These are phyloP conservation scores for Erebia palarica DNA, from an alignment of 2,888 invertebrate genomes.

Conservation along the genomic window DNA sequence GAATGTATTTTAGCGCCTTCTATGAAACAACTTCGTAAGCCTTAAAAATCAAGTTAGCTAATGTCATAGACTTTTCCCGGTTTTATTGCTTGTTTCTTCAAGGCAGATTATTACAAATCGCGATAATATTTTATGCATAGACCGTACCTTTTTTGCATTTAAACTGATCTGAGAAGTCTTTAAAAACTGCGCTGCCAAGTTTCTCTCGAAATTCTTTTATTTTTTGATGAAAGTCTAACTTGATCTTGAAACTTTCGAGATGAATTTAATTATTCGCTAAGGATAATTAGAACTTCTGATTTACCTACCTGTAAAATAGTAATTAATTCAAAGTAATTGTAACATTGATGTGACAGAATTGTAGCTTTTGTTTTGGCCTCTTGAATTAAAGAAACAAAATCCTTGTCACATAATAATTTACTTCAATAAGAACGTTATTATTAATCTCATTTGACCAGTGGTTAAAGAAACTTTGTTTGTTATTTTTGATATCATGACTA, in stretches of 20 bases:
- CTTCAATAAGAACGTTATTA: too few relatives aligned
- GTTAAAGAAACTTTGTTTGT: too few relatives aligned
- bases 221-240: constrained; percentile 21
- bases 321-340: constrained; percentile 8
- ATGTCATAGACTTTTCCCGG: too few relatives aligned
- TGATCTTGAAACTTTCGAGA: constrained; percentile 18
- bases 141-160: background rate
- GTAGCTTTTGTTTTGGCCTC: too few relatives aligned
- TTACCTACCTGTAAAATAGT: background rate
- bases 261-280: constrained; percentile 21
- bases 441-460: too few relatives aligned
- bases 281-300: constrained; percentile 4
- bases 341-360: too few relatives aligned
- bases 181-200: constrained; percentile 6
- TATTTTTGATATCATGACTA: too few relatives aligned
- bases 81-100: background rate
- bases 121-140: background rate
- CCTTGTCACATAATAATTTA: too few relatives aligned
- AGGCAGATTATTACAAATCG: background rate
- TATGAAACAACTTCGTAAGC: too few relatives aligned
- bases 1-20: too few relatives aligned
- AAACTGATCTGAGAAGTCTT: constrained; percentile 1
- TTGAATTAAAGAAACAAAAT: too few relatives aligned
- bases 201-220: constrained; percentile 25
- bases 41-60: too few relatives aligned